Percentiles rank a stretch among this genome's conserved stretches.
Conservation (phyloP, 2,888 invertebrate species). For the Rotaria magnacalcarata region DNA sequence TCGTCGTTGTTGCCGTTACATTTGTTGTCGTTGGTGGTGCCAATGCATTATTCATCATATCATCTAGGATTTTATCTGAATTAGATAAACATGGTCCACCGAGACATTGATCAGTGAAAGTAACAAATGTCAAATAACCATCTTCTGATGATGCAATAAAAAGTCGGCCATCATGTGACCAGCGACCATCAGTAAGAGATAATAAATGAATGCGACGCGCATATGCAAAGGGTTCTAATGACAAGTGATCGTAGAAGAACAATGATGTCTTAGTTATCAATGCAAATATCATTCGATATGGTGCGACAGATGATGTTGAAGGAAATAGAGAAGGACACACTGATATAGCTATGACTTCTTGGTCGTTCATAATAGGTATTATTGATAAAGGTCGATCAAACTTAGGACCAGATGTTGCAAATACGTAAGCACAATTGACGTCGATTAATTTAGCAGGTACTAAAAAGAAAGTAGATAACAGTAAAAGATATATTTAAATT, state of each 20-base stretch:
- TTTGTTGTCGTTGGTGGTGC: neutral
- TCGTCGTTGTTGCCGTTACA: neutral
- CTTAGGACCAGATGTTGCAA: neutral
- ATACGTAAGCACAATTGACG: conserved; percentile 27
- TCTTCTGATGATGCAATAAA: conserved; percentile 79
- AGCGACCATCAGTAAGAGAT: conserved; percentile 78
- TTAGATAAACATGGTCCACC: neutral
- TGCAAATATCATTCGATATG: conserved; percentile 80
- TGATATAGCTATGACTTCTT: conserved; percentile 38
- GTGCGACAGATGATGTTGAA: conserved; percentile 50
- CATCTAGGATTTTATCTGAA: conserved; percentile 18
- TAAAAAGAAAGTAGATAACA: neutral
- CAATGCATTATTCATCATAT: conserved; percentile 2
- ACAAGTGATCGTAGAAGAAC: conserved; percentile 80
- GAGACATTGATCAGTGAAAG: conserved; percentile 63
- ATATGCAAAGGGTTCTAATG: conserved; percentile 72
- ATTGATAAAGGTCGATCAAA: conserved; percentile 18
- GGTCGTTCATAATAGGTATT: conserved; percentile 35
- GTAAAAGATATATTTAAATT: neutral
- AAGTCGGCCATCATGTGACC: conserved; percentile 75
- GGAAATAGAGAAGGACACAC: conserved; percentile 41
- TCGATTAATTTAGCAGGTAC: conserved; percentile 20
- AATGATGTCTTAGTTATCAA: conserved; percentile 80
- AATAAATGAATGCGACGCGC: conserved; percentile 79
- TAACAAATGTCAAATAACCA: conserved; percentile 78